Base-by-base conservation (phyloP, 1,140 invertebrate genomes). In the Macrotrachela quadricornifera region DNA sequence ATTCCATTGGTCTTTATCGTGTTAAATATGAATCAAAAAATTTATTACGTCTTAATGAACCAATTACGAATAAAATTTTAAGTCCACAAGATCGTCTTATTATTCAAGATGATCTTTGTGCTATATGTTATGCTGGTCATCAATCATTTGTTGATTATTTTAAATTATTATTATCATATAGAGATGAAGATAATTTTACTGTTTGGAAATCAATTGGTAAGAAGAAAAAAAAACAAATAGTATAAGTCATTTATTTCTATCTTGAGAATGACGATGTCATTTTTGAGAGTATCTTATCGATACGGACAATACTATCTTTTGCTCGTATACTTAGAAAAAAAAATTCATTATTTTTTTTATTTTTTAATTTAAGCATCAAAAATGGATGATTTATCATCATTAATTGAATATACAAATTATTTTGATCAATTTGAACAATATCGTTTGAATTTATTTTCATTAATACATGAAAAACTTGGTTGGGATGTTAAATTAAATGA, bases 41-140 rank as follows among this genome's bases (percentile, higher is more conserved):
- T 14, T 54, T 54, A 38, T 17, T 16, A 10, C 43, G 18, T 40
- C 18, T 54, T 16, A 9, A 21, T 10, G 11, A 9, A 30, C 14
- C 46, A 36, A 36, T 49, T 45, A 21, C 17, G 1, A 40, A 49
- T 12, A 46, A 54, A 54, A 49, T 40, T 16, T 14, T 48, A 13
- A 44, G 49, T 43, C 47, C 53, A 38, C 48, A 46, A 16, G 53
- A 54, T 49, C 45, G 53, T 44, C 39, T 54, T n/a, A 39, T 39
- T 14, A 18, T 54, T 18, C 53, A 54, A 42, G 44, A 39, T 17
- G 53, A 54, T 16, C 39, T 54, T 13, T 49, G 43, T 21, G 46
- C 47, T 15, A 21, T 54, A 12, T 48, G 40, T 8, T 16, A 42
- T 38, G 46, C 46, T 50, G 53, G 47, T 18, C 37, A 40, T 0